phyloP scores from a whole-genome alignment of 1,140 invertebrate genomes.

The Chironomus striatipennis region DNA sequence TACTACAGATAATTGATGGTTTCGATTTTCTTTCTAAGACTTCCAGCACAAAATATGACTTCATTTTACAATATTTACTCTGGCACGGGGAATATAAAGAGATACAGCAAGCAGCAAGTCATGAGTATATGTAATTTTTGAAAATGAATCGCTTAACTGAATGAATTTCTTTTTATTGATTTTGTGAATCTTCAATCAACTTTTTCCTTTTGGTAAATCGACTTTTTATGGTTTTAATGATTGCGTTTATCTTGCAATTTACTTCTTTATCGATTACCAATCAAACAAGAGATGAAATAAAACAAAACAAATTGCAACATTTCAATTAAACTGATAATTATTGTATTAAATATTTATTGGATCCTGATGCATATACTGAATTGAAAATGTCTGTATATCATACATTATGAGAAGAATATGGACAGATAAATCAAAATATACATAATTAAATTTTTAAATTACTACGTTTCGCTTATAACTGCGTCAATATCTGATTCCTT shows the following conservation, averaged over 20 bases:
- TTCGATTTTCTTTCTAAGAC: background rate
- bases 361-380: background rate
- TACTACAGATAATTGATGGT: background rate
- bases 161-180: too few species aligned
- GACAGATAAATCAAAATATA: conserved; percentile 9
- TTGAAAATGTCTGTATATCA: too few species aligned
- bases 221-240: background rate
- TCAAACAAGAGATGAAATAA: background rate
- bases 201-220: background rate
- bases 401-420: background rate
- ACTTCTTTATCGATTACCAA: background rate
- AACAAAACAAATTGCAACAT: background rate
- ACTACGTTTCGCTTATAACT: background rate
- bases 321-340: conserved; percentile 1
- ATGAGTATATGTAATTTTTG: too few species aligned
- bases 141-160: too few species aligned
- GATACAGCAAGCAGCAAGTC: too few species aligned
- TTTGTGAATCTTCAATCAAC: background rate
- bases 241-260: background rate
- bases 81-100: too few species aligned
- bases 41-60: background rate
- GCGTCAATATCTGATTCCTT: background rate
- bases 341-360: conserved; percentile 15
- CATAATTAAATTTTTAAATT: conserved; percentile 15
- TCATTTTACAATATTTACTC: too few species aligned